phyloP scores from a whole-genome alignment of 2,113 vertebrate genomes.

The Pituophis catenifer region DNA sequence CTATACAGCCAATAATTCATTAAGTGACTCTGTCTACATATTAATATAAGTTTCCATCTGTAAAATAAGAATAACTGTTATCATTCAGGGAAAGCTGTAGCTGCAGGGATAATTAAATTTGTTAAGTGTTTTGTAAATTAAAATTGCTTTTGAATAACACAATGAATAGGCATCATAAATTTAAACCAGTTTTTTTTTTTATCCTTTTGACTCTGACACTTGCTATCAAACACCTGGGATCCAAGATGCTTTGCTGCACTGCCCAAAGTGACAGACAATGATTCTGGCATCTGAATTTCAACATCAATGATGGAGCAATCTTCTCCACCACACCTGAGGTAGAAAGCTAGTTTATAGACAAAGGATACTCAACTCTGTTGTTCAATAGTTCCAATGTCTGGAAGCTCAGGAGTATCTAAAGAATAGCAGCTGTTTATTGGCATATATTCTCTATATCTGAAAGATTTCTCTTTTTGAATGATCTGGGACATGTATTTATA shows the following conservation, averaged over 20 bases:
- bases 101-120: neutral
- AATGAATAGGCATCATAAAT: neutral
- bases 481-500: neutral
- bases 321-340: neutral
- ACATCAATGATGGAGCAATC: neutral
- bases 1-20: neutral
- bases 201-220: neutral
- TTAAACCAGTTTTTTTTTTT: neutral
- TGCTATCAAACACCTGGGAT: neutral
- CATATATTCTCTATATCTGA: neutral
- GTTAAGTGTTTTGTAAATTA: neutral
- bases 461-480: neutral
- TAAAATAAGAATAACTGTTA: neutral
- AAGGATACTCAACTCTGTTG: neutral
- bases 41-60: neutral
- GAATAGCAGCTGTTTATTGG: neutral
- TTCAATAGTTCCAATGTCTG: neutral
- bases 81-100: neutral
- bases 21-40: neutral
- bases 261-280: neutral
- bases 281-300: neutral
- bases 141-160: neutral
- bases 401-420: neutral
- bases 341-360: neutral
- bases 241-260: neutral